Conservation (phyloP, 2,797 vertebrate genomes). For the Pangasius djambal region DNA sequence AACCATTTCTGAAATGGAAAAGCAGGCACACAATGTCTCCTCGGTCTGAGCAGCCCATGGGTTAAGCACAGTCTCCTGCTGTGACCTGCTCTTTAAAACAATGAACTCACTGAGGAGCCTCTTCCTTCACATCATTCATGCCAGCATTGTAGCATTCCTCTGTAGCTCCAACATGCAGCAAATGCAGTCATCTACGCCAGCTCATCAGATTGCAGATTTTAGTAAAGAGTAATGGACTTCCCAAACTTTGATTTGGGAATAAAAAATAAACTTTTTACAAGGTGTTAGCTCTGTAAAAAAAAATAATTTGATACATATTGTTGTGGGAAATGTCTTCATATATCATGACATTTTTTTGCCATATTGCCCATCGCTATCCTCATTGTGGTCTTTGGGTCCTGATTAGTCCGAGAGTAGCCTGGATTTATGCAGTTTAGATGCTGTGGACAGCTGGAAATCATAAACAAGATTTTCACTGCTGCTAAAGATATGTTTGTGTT, state of each 20-base stretch:
- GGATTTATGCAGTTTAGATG: not conserved
- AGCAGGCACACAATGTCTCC: slow-evolving; percentile 41
- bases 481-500: slow-evolving; percentile 13
- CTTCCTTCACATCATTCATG: slow-evolving; percentile 61
- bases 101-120: slow-evolving; percentile 70
- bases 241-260: not conserved
- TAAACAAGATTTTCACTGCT: not conserved
- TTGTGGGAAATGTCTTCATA: not conserved
- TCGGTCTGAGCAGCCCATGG: slow-evolving; percentile 55
- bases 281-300: not conserved
- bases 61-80: slow-evolving; percentile 69
- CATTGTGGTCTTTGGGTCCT: not conserved
- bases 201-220: not conserved
- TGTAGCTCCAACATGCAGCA: slow-evolving; percentile 17
- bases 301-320: not conserved
- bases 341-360: not conserved
- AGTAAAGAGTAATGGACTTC: not conserved
- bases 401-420: not conserved
- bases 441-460: not conserved
- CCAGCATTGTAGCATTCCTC: slow-evolving; percentile 64
- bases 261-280: not conserved
- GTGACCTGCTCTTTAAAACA: slow-evolving; percentile 75
- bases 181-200: not conserved
- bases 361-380: not conserved
- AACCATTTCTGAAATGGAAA: slow-evolving; percentile 30